Conservation (phyloP, 1,140 invertebrate species). For the Babylonia areolata region DNA sequence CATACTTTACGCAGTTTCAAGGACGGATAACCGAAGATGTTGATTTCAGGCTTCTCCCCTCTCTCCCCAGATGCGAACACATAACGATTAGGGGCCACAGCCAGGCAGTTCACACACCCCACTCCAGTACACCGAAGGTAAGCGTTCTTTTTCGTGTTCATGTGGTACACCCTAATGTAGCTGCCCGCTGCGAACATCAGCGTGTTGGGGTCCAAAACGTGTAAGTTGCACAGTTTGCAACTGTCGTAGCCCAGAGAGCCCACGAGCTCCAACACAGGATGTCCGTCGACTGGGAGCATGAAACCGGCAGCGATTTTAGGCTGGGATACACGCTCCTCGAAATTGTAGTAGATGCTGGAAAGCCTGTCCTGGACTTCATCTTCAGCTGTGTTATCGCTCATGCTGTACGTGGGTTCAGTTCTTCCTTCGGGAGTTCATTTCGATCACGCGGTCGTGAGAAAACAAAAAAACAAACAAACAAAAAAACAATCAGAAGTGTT, state of each 20-base stretch:
- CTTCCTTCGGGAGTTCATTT: no score
- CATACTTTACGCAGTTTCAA: constrained; percentile 7
- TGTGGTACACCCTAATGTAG: not conserved
- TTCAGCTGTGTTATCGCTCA: no score
- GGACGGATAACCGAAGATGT: constrained; percentile 78
- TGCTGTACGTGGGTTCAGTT: no score
- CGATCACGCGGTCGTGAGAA: no score
- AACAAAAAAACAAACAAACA: no score
- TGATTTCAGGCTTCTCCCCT: constrained; percentile 35
- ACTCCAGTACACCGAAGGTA: constrained; percentile 19
- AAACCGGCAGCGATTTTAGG: not conserved
- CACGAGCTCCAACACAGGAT: not conserved
- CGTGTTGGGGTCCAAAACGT: not conserved
- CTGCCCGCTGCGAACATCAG: not conserved
- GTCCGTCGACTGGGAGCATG: not conserved
- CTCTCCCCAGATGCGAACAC: constrained; percentile 44
- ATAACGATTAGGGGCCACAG: constrained; percentile 31
- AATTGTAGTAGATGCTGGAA: not conserved
- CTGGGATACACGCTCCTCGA: not conserved
- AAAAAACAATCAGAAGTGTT: no score
- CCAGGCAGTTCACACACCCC: constrained; percentile 21
- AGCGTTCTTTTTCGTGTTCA: not conserved
- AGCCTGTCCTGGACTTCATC: no score
- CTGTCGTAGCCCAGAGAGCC: constrained; percentile 19
- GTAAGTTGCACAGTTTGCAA: not conserved